Evolutionary conservation across 2,113 vertebrate species (phyloP).

Genomic region (Pangasianodon gigas): DNA sequence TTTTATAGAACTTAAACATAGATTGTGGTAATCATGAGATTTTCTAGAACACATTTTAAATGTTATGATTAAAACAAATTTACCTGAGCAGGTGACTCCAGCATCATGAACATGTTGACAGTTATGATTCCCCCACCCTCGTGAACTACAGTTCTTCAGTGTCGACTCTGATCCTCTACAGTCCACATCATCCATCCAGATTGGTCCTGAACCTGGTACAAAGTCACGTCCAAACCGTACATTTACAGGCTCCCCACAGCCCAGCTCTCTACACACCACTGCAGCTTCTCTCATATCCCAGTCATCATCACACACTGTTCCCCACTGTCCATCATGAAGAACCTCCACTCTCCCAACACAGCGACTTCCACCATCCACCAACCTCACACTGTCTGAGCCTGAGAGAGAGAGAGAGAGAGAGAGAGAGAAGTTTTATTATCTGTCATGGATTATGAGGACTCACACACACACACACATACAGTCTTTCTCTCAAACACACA

Average conservation of each 20-base stretch:
- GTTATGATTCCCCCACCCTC: neutral
- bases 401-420: no score
- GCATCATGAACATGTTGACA: neutral
- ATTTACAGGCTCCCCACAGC: conserved; percentile 55
- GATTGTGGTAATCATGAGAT: no score
- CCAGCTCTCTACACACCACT: conserved; percentile 57
- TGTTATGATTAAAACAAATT: no score
- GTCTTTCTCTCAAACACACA: no score
- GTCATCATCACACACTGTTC: conserved; percentile 45
- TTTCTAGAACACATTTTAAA: no score
- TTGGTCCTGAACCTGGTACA: conserved; percentile 15
- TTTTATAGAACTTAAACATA: no score
- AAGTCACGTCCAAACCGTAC: conserved; percentile 12
- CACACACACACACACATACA: no score
- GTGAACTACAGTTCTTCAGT: conserved; percentile 17
- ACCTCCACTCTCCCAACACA: conserved; percentile 52
- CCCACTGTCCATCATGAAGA: conserved; percentile 15
- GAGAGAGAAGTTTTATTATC: no score
- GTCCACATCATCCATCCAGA: neutral
- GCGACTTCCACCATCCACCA: conserved; percentile 33
- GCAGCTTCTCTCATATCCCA: conserved; percentile 54
- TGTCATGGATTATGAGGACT: no score
- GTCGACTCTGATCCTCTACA: conserved; percentile 24
- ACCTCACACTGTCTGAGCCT: no score
- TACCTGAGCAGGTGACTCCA: no score